Conservation (phyloP, 2,888 invertebrate genomes). For the Polyommatus icarus region DNA sequence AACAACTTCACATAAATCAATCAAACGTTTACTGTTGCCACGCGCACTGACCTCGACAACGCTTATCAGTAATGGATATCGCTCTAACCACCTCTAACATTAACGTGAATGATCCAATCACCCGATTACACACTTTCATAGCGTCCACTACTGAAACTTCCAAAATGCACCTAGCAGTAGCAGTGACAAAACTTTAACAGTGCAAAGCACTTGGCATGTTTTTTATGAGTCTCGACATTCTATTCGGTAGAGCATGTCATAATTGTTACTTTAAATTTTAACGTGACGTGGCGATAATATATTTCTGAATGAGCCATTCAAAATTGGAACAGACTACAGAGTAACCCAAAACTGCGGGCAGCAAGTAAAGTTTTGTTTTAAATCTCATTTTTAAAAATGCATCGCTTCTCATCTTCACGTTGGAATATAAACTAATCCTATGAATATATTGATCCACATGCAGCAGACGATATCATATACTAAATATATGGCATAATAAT, state of each 20-base stretch:
- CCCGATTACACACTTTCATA: neutral
- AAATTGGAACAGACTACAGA: neutral
- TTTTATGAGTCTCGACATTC: too few species aligned
- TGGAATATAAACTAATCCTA: too few species aligned
- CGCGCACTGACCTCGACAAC: slow-evolving; percentile 14
- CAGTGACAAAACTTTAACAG: too few species aligned
- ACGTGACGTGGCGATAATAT: neutral
- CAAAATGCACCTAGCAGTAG: neutral
- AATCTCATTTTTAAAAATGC: neutral
- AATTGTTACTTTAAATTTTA: neutral
- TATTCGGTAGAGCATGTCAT: too few species aligned
- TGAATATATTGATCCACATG: neutral
- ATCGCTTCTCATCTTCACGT: too few species aligned
- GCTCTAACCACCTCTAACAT: neutral
- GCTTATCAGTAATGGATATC: slow-evolving; percentile 9
- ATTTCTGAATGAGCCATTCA: neutral
- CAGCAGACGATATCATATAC: too few species aligned
- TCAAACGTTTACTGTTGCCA: slow-evolving; percentile 1
- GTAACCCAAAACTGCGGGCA: neutral
- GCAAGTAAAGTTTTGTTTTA: neutral
- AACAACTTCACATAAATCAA: neutral
- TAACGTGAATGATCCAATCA: neutral
- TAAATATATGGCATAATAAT: too few species aligned
- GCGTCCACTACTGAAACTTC: neutral
- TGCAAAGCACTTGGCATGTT: too few species aligned